Conservation (phyloP, 1,140 invertebrate species). For the Zeugodacus cucurbitae region DNA sequence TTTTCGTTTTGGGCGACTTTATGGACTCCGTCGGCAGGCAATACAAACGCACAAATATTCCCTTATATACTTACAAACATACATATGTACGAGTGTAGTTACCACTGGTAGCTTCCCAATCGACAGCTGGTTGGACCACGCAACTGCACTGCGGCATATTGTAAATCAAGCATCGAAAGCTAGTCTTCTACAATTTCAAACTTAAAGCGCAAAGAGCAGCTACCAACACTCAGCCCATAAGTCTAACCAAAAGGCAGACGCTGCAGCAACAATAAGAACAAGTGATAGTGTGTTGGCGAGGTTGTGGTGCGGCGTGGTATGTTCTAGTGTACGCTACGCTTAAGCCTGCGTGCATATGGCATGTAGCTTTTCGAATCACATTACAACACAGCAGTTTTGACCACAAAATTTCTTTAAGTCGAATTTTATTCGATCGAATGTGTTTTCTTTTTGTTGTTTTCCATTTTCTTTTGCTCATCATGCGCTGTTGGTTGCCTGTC, state of each 20-base stretch:
- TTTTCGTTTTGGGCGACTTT: slow-evolving; percentile 41
- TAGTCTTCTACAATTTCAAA: not conserved
- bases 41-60: too few relatives aligned
- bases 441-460: not conserved
- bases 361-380: not conserved
- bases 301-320: not conserved
- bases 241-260: not conserved
- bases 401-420: slow-evolving; percentile 27
- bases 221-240: not conserved
- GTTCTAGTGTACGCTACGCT: not conserved
- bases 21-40: not conserved
- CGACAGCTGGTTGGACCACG: not conserved
- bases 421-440: not conserved
- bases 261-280: not conserved
- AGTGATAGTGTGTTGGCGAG: not conserved
- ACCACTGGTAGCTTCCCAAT: not conserved
- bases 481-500: not conserved
- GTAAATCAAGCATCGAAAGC: slow-evolving; percentile 33
- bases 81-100: not conserved
- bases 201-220: not conserved
- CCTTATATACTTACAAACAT: too few relatives aligned
- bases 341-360: not conserved
- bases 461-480: not conserved
- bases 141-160: not conserved
- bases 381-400: slow-evolving; percentile 26